Base-by-base conservation (phyloP, 2,888 invertebrate species). In the Tricholauxania praeusta region DNA sequence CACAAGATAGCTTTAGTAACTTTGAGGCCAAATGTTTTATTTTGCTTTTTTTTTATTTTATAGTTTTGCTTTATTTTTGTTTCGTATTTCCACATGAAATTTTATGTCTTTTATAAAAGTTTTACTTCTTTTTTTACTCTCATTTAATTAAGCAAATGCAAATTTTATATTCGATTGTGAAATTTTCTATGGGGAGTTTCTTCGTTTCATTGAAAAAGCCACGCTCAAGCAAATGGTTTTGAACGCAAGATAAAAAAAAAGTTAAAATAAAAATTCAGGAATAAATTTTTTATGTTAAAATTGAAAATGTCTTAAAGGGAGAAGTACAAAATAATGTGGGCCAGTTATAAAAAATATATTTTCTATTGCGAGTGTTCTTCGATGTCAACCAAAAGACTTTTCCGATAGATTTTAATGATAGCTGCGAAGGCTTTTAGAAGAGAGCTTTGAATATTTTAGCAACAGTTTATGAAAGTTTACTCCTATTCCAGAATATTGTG, bases 81-180 rank as follows among this genome's bases (percentile, higher is more conserved):
- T 17, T 55, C 15, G n/a, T 32, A 32, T 28, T 48, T 57, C 49
- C 59, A 12, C 59, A 59, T 65, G 22, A n/a, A 55, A 28, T 64
- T 22, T 63, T 48, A 39, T 28, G 17, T 32, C 14, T 48, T 39
- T 53, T 66, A 0, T 55, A 32, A 39, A 51, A 12, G 15, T 57
- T 49, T 70, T 48, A 17, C 28, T 28, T 28, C 28, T 15, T 53
- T 64, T 39, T 60, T 66, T 60, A 53, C 72, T 47, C 28, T 28
- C 28, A 72, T 66, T 72, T 72, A 72, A 66, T 66, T 72, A 72
- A 72, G 72, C 55, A 60, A 72, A 66, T 72, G 72, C 53, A 72
- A 72, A 67, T 39, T 14, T 70, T 71, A 15, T 12, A 55, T 19
- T 53, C 14, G 17, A 19, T 53, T 63, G 53, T 28, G 49, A 32